A percentile compares a stretch with the other conserved stretches of the same genome.
These are phyloP conservation scores for Sebastes nivosus DNA, from an alignment of 2,797 vertebrate species.

Conservation along the genomic window DNA sequence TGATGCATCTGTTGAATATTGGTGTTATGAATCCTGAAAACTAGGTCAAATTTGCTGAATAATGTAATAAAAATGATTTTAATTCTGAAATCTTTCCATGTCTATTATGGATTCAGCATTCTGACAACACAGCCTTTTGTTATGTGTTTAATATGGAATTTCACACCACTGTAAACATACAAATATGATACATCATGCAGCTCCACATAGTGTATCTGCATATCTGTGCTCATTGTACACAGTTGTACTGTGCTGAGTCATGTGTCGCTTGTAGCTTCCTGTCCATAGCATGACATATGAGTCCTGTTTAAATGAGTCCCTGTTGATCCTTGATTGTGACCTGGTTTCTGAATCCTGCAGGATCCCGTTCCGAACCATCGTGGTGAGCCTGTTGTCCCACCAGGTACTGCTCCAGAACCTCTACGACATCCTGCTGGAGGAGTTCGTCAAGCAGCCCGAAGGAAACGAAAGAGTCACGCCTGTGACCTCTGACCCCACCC, in stretches of 20 bases:
- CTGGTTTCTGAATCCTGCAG: constrained; percentile 66
- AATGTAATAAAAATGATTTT: too few relatives aligned
- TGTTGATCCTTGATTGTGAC: neutral
- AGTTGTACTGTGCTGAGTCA: neutral
- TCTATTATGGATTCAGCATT: neutral
- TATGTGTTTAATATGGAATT: neutral
- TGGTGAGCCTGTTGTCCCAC: constrained; percentile 96
- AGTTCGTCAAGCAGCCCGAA: constrained; percentile 92
- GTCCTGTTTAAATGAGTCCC: neutral
- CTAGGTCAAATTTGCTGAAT: too few relatives aligned
- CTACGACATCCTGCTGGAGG: constrained; percentile 93
- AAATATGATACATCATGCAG: neutral
- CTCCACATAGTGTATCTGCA: neutral
- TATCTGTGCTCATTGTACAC: neutral
- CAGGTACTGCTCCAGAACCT: constrained; percentile 98
- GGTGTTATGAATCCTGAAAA: too few relatives aligned
- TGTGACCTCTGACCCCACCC: constrained; percentile 82
- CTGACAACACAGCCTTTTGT: neutral
- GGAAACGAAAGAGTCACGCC: constrained; percentile 80
- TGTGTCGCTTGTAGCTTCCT: neutral
- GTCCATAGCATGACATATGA: neutral
- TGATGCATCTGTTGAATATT: neutral
- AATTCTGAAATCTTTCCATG: too few relatives aligned
- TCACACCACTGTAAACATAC: neutral
- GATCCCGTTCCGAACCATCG: constrained; percentile 95